phyloP scores from a whole-genome alignment of 2,113 vertebrate species.

The Pterophyllum scalare region DNA sequence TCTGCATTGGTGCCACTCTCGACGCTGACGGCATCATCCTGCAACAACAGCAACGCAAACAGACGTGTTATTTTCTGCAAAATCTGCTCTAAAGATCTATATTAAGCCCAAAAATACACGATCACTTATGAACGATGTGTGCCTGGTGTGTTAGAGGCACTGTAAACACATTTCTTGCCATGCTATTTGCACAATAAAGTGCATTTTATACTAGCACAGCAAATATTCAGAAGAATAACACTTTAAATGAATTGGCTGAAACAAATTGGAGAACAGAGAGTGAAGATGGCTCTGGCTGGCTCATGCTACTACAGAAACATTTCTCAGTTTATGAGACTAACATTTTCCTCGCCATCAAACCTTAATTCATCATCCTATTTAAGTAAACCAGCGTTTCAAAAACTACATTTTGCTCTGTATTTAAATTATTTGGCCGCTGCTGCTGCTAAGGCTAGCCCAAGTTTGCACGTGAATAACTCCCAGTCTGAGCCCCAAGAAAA shows the following conservation, averaged over 20 bases:
- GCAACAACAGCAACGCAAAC: background rate
- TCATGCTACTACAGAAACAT: background rate
- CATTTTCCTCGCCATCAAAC: background rate
- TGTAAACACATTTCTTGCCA: background rate
- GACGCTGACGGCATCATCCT: conserved; percentile 96
- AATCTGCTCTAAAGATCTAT: background rate
- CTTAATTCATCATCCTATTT: background rate
- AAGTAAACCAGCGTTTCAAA: background rate
- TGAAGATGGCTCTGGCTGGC: background rate
- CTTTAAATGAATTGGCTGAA: background rate
- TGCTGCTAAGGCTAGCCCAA: conserved; percentile 22
- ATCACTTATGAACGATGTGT: background rate
- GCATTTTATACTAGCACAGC: background rate
- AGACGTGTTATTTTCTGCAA: background rate
- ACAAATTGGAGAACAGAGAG: background rate
- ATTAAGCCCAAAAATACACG: background rate
- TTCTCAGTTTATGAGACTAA: background rate
- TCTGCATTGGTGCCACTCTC: conserved; percentile 95
- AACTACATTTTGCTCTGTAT: background rate
- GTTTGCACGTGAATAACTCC: conserved; percentile 3
- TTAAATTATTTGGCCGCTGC: conserved; percentile 1
- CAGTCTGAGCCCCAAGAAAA: background rate
- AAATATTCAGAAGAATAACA: background rate
- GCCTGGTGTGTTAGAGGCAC: background rate
- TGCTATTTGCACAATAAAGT: background rate